Evolutionary conservation across 53 echinoderm and acorn worm genomes (phyloP).

Genomic region (Echinometra lucunter): DNA sequence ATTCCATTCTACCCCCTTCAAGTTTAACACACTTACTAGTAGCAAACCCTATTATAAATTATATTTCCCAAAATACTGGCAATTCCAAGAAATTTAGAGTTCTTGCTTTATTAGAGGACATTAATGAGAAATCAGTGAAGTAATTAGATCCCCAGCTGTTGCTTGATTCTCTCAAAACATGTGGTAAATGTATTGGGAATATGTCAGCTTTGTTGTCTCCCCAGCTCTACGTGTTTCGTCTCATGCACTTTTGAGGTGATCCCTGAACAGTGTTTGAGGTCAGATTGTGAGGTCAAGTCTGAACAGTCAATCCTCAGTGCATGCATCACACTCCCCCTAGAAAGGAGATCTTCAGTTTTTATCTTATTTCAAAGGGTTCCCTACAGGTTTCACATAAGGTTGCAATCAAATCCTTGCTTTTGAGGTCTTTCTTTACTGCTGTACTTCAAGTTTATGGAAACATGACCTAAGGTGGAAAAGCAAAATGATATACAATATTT

Average conservation of each 20-base stretch:
- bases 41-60: too few relatives aligned
- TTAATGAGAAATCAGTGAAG: neutral
- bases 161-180: neutral
- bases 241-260: conserved; percentile 2
- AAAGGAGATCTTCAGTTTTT: neutral
- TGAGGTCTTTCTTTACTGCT: conserved; percentile 1
- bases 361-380: conserved; percentile 12
- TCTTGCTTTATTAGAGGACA: neutral
- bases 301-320: conserved; percentile 23
- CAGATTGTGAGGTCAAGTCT: conserved; percentile 40
- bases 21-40: too few relatives aligned
- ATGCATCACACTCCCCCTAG: neutral
- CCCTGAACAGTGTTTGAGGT: conserved; percentile 49
- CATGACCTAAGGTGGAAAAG: neutral
- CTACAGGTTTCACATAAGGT: conserved; percentile 15
- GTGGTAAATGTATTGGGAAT: neutral
- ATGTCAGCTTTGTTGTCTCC: neutral
- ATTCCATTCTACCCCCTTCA: neutral
- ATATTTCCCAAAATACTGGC: neutral
- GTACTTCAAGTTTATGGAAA: neutral
- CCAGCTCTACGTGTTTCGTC: neutral
- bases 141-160: neutral
- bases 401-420: neutral
- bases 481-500: neutral
- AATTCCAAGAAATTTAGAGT: neutral